Conservation (phyloP, 1,140 invertebrate species). For the Zelostemma sp. region DNA sequence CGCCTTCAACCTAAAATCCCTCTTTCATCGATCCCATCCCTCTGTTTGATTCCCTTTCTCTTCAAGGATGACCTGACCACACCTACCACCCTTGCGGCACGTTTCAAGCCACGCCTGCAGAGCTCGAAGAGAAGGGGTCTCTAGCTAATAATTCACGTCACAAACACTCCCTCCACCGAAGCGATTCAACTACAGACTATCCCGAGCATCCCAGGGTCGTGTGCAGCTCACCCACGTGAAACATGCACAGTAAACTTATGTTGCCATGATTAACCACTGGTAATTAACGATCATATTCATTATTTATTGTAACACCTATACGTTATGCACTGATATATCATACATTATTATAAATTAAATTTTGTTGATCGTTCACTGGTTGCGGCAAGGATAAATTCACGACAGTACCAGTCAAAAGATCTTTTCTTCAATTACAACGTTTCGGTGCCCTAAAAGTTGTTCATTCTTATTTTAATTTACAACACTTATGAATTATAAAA, state of each 20-base stretch:
- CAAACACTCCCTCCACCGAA: background rate
- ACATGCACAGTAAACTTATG: background rate
- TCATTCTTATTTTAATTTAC: no score
- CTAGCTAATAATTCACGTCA: conserved; percentile 6
- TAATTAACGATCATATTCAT: background rate
- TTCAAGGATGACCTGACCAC: background rate
- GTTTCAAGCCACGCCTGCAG: conserved; percentile 5
- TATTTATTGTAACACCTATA: background rate
- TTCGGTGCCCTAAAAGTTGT: no score
- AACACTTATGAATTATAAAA: no score
- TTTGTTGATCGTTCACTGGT: conserved; percentile 15
- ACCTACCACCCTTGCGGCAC: background rate
- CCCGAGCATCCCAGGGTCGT: background rate
- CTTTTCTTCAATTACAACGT: no score
- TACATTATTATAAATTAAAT: conserved; percentile 16
- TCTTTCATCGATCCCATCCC: background rate
- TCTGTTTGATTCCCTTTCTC: background rate
- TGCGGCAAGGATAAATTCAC: no score
- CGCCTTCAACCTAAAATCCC: background rate
- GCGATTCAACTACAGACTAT: background rate
- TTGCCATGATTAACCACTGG: background rate
- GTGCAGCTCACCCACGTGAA: background rate
- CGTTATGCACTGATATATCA: background rate
- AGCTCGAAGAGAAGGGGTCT: background rate
- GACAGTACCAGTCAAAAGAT: no score